These are phyloP conservation scores for Hypomecis punctinalis DNA, from an alignment of 2,888 invertebrate genomes.

Conservation along the genomic window DNA sequence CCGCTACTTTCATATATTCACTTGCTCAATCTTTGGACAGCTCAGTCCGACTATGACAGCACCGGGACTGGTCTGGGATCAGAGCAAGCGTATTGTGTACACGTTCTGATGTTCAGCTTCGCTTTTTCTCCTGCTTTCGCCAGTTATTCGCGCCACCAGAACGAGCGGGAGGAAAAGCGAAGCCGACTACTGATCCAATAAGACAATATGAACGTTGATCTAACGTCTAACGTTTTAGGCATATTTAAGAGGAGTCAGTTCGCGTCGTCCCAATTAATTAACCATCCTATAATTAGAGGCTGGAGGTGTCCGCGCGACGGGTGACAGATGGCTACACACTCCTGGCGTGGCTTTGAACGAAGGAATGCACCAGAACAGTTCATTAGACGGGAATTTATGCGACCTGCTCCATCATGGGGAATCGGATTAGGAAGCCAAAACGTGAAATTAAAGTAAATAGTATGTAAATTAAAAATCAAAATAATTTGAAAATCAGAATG, in stretches of 20 bases:
- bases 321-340: constrained; percentile 80
- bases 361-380: constrained; percentile 67
- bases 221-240: background rate
- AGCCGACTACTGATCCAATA: too few species aligned
- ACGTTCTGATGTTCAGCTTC: too few species aligned
- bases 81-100: too few species aligned
- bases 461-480: background rate
- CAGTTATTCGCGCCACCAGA: too few species aligned
- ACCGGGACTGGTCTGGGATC: too few species aligned
- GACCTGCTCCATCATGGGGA: constrained; percentile 52
- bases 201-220: background rate
- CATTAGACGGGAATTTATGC: constrained; percentile 75
- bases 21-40: too few species aligned
- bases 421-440: background rate
- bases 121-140: too few species aligned
- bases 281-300: constrained; percentile 71
- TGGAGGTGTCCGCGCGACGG: constrained; percentile 70
- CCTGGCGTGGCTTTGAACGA: constrained; percentile 73
- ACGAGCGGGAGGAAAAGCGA: too few species aligned
- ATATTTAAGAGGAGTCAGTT: constrained; percentile 9
- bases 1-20: too few species aligned
- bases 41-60: too few species aligned
- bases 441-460: background rate
- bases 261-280: constrained; percentile 71
- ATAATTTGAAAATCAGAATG: background rate